Conservation (phyloP, 2,113 vertebrate species). For the Diphyllodes magnificus region DNA sequence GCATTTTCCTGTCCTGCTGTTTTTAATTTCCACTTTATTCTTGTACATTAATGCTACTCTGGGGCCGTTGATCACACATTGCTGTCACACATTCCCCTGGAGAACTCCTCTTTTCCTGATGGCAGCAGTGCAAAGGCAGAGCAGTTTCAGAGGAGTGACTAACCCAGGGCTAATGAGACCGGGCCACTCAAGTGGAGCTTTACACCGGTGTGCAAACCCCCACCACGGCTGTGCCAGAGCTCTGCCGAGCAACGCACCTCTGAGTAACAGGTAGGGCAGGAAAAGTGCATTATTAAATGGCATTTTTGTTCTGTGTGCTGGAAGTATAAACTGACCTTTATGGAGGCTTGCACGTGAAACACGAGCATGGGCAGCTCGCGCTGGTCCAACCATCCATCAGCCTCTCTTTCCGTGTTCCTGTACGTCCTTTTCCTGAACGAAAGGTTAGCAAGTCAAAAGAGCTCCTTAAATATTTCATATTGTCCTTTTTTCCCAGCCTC, state of each 20-base stretch:
- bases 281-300: background rate
- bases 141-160: background rate
- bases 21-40: slow-evolving; percentile 28
- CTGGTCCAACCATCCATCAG: background rate
- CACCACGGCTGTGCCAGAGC: background rate
- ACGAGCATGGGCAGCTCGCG: background rate
- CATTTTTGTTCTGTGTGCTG: background rate
- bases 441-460: background rate
- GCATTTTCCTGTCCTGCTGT: background rate
- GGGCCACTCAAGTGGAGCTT: accelerated
- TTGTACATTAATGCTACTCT: background rate
- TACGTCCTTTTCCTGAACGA: background rate
- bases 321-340: background rate
- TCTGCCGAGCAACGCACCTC: background rate
- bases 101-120: background rate
- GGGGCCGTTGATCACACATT: background rate
- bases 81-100: background rate
- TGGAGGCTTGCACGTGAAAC: background rate
- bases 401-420: background rate
- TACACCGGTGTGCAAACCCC: accelerated
- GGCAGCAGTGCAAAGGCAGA: background rate
- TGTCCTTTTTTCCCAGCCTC: background rate
- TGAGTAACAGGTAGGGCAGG: background rate
- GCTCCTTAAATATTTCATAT: slow-evolving; percentile 9
- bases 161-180: background rate